Percentiles rank a stretch among this genome's conserved stretches.
phyloP scores from a whole-genome alignment of 1,140 invertebrate genomes.

The Mamestra configurata region DNA sequence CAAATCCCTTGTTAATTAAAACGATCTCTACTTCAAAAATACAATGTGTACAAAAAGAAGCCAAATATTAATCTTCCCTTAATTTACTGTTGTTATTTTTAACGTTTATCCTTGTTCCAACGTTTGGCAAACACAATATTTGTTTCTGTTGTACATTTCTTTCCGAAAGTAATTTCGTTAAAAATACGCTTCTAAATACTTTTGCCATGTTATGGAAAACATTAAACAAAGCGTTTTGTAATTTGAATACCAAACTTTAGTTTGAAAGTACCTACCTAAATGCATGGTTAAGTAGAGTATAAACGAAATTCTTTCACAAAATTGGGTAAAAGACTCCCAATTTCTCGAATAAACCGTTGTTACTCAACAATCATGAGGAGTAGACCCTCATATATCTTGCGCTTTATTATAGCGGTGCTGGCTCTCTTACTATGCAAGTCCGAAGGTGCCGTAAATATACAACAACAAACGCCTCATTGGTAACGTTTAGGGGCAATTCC shows the following conservation, averaged over 20 bases:
- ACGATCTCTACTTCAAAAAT: neutral
- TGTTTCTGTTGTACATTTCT: constrained; percentile 30
- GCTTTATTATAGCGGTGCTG: constrained; percentile 72
- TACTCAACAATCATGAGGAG: constrained; percentile 54
- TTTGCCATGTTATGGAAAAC: neutral
- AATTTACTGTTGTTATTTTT: constrained; percentile 36
- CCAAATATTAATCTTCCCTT: constrained; percentile 12
- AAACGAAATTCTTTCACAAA: constrained; percentile 54
- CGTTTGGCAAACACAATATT: constrained; percentile 27
- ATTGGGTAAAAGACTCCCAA: constrained; percentile 58
- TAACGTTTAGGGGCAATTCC: constrained; percentile 84
- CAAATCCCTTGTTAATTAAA: constrained; percentile 29
- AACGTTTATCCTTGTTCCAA: constrained; percentile 40
- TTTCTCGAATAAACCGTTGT: constrained; percentile 60
- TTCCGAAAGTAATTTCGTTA: constrained; percentile 30
- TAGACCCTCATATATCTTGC: constrained; percentile 68
- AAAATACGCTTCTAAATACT: constrained; percentile 31
- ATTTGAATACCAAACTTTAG: constrained; percentile 38
- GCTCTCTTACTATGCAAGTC: constrained; percentile 68
- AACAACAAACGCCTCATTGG: constrained; percentile 81
- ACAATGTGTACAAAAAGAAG: constrained; percentile 6
- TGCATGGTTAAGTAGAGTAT: constrained; percentile 39
- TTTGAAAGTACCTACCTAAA: neutral
- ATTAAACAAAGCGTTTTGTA: constrained; percentile 39
- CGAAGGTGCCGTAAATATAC: constrained; percentile 81